A percentile compares a stretch with the other conserved stretches of the same genome.
Evolutionary conservation across 2,888 invertebrate genomes (phyloP).

Genomic region (Dryocosmus kuriphilus): DNA sequence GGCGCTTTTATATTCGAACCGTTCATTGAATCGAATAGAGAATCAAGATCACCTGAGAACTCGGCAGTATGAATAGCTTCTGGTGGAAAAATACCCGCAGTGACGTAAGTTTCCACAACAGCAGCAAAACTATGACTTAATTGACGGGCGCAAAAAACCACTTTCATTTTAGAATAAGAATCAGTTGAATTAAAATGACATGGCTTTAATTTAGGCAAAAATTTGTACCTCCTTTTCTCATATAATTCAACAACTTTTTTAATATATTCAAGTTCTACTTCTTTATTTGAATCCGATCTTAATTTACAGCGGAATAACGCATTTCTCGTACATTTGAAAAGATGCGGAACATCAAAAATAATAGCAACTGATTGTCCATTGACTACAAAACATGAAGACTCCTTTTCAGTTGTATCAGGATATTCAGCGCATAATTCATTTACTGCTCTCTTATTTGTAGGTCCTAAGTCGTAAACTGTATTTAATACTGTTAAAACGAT

Average conservation of each 20-base stretch:
- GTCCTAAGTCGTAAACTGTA: no score
- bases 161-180: conserved; percentile 2
- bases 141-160: neutral
- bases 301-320: neutral
- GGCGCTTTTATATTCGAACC: neutral
- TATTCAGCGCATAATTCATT: no score
- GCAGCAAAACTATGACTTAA: neutral
- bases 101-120: neutral
- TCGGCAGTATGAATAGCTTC: conserved; percentile 4
- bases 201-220: neutral
- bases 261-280: neutral
- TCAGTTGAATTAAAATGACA: neutral
- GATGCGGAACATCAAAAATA: no score
- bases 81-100: neutral
- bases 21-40: neutral
- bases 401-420: no score
- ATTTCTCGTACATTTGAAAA: neutral
- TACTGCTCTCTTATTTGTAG: no score
- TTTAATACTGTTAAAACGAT: no score
- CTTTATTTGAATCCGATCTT: neutral
- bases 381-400: no score
- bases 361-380: no score
- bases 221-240: neutral
- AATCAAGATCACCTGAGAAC: neutral
- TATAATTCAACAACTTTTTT: neutral